Evolutionary conservation across 53 echinoderm and acorn worm species (phyloP).

Genomic region (Mesocentrotus franciscanus): DNA sequence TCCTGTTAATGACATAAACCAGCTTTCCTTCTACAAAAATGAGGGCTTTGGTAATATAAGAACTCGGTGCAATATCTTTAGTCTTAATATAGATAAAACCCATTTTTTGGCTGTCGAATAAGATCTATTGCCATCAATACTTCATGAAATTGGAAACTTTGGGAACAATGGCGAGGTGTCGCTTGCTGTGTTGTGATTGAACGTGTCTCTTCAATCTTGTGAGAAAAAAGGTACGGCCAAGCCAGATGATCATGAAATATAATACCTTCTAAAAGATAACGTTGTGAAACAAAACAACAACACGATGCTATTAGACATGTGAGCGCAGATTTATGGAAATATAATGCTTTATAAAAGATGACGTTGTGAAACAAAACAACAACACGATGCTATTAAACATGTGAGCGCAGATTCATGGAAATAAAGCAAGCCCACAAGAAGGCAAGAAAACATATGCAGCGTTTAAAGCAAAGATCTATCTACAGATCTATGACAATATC

Average conservation of each 20-base stretch:
- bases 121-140: slow-evolving; percentile 49
- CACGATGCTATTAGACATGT: not conserved
- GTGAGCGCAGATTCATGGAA: not conserved
- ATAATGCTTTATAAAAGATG: not conserved
- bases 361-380: not conserved
- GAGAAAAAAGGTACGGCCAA: not conserved
- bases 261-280: not conserved
- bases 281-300: not conserved
- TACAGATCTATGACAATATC: not conserved
- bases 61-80: not conserved
- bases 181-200: slow-evolving; percentile 8
- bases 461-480: not conserved
- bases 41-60: not conserved
- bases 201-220: slow-evolving; percentile 36
- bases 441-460: not conserved
- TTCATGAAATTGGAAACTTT: slow-evolving; percentile 38
- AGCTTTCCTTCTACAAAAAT: not conserved
- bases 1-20: not conserved
- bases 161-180: slow-evolving; percentile 26
- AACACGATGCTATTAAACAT: not conserved
- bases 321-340: not conserved
- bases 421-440: not conserved
- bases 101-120: not conserved
- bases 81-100: not conserved
- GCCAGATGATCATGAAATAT: not conserved